Evolutionary conservation across 2,113 vertebrate species (phyloP).

Genomic region (Embiotoca jacksoni): DNA sequence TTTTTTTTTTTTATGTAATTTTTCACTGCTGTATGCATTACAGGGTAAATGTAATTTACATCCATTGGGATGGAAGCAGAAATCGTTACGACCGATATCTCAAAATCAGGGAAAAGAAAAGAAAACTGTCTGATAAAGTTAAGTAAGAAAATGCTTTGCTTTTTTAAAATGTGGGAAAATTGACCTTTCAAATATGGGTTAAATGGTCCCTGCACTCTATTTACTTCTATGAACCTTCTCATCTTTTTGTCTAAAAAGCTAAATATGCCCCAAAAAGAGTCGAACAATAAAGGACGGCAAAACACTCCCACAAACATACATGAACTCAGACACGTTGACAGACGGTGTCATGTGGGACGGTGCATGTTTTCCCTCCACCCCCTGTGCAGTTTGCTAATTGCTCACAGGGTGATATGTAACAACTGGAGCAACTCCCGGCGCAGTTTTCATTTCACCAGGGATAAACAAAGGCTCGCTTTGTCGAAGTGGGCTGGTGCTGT

Average conservation of each 20-base stretch:
- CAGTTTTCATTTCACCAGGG: conserved; percentile 70
- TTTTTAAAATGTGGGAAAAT: background rate
- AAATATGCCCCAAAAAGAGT: background rate
- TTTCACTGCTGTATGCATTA: background rate
- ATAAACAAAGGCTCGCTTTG: conserved; percentile 70
- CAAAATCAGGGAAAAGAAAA: conserved; percentile 22
- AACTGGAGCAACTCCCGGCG: conserved; percentile 61
- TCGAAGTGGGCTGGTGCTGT: conserved; percentile 39
- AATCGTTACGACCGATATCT: background rate
- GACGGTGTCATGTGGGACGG: conserved; percentile 45
- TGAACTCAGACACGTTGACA: conserved; percentile 33
- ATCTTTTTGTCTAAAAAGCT: conserved; percentile 4
- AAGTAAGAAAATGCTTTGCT: background rate
- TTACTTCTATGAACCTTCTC: background rate
- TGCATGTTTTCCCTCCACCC: conserved; percentile 57
- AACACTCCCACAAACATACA: conserved; percentile 1
- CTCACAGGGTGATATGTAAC: conserved; percentile 76
- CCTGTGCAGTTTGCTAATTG: conserved; percentile 78
- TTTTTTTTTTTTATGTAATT: background rate
- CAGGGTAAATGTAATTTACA: conserved; percentile 15
- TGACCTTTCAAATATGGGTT: conserved; percentile 6
- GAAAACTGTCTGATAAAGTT: conserved; percentile 10
- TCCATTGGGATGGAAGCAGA: conserved; percentile 16
- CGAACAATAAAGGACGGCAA: background rate
- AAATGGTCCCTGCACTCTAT: background rate